Conservation (phyloP, 2,113 vertebrate genomes). For the Rhinoptilus africanus region DNA sequence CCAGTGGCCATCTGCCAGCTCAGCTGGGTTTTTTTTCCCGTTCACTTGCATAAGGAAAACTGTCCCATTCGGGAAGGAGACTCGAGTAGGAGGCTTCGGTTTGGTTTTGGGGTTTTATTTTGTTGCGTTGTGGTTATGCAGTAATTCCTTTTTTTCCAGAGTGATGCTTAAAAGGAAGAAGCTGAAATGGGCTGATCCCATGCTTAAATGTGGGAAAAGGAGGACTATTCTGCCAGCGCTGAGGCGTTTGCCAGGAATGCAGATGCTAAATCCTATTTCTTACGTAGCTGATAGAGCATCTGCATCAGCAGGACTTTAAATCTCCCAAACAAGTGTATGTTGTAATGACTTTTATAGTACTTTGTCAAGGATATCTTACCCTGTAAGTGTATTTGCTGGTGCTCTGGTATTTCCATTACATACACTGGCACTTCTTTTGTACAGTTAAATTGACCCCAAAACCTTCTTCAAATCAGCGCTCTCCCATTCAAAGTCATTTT, state of each 20-base stretch:
- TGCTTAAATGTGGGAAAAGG: not conserved
- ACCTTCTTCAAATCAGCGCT: not conserved
- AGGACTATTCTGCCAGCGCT: not conserved
- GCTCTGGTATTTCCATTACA: not conserved
- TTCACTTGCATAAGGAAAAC: not conserved
- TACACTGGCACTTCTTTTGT: not conserved
- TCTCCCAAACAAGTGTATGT: not conserved
- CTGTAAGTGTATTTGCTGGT: not conserved
- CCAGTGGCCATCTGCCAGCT: not conserved
- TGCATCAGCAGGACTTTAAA: not conserved
- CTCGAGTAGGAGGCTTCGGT: not conserved
- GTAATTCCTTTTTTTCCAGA: not conserved
- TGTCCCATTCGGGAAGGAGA: not conserved
- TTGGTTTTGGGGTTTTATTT: not conserved
- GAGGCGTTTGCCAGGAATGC: not conserved
- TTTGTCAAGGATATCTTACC: not conserved
- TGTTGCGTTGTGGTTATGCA: not conserved
- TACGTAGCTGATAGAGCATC: not conserved
- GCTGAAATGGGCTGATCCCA: not conserved
- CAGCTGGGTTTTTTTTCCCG: fast-evolving
- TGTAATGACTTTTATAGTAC: not conserved
- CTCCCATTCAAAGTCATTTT: not conserved
- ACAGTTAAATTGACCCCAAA: not conserved
- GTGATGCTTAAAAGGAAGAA: not conserved
- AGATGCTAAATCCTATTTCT: not conserved